Conservation (phyloP, 92 coral and sea anemone genomes). For the Galaxea fascicularis region DNA sequence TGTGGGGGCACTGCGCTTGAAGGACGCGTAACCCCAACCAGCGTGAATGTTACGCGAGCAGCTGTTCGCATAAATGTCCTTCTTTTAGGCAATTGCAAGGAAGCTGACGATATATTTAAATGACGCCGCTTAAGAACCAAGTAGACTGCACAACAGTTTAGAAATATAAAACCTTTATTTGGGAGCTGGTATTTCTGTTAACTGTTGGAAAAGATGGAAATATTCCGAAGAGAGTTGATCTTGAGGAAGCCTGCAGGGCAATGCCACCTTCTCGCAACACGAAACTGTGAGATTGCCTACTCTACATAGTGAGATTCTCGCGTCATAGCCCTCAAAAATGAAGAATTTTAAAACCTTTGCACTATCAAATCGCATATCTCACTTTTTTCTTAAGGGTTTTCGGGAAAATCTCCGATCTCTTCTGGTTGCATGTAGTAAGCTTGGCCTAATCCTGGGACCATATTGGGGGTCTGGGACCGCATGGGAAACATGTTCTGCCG, state of each 20-base stretch:
- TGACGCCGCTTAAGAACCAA: background rate
- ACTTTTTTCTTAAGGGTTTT: slow-evolving; percentile 56
- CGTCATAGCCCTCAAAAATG: slow-evolving; percentile 5
- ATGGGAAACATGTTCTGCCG: slow-evolving; percentile 40
- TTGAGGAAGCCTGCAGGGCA: background rate
- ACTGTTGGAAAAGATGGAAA: background rate
- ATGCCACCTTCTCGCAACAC: background rate
- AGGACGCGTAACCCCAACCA: no score
- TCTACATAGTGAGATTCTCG: slow-evolving; percentile 17
- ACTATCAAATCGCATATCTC: background rate
- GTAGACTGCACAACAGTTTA: background rate
- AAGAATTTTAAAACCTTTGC: background rate
- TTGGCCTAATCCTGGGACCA: slow-evolving; percentile 37
- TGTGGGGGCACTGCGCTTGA: no score
- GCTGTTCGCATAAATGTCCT: no score
- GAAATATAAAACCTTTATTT: slow-evolving; percentile 4
- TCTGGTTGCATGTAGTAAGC: slow-evolving; percentile 56
- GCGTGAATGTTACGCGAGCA: no score
- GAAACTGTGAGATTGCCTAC: background rate
- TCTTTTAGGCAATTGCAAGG: no score
- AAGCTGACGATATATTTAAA: no score
- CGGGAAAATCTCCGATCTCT: slow-evolving; percentile 69
- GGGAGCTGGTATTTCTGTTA: background rate
- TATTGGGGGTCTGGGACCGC: slow-evolving; percentile 32
- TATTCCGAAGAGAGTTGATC: background rate